Base-by-base conservation (phyloP, 2,797 vertebrate genomes). In the Tadarida brasiliensis region DNA sequence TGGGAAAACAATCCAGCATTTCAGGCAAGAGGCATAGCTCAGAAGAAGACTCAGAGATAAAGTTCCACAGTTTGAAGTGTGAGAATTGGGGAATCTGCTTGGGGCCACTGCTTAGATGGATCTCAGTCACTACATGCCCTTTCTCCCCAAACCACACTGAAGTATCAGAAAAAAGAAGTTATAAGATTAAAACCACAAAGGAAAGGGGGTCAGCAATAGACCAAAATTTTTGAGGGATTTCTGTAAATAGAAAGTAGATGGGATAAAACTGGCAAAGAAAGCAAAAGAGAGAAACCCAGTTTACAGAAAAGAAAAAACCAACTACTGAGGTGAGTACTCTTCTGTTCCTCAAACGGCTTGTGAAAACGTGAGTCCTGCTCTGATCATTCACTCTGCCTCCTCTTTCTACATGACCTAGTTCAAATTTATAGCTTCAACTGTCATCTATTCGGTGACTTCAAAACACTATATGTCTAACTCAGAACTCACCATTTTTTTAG, bases 181-280 rank as follows among this genome's bases (percentile, higher is more conserved):
- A 80, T 11, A 77, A 61, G 33, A 82, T 51, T 47, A 88, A 92
- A 92, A 74, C 30, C 73, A 81, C 78, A 85, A 54, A 77, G 47
- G 10, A 92, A 76, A 89, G 20, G 28, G 20, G 82, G 20, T 44
- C 47, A 85, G 8, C 59, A 89, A 12, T 70, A 30, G 7, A 85
- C 30, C 47, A 82, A 95, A 91, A 96, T 44, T 94, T 71, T 5
- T 90, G 2, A 87, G 33, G 51, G 39, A 59, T 87, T 96, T 94
- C 91, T 90, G n/a, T 49, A 94, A 84, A 90, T 59, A 94, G 84
- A 94, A 90, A 96, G n/a, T 49, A 93, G 59, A 90, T 63, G 33
- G 28, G 35, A 94, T 90, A 95, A 89, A 54, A 83, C 12, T 67
- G n/a, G 83, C 35, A 89, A 16, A 87, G 56, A 95, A 85, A 61